Conservation (phyloP, 2,113 vertebrate genomes). For the Sylvietta virens region DNA sequence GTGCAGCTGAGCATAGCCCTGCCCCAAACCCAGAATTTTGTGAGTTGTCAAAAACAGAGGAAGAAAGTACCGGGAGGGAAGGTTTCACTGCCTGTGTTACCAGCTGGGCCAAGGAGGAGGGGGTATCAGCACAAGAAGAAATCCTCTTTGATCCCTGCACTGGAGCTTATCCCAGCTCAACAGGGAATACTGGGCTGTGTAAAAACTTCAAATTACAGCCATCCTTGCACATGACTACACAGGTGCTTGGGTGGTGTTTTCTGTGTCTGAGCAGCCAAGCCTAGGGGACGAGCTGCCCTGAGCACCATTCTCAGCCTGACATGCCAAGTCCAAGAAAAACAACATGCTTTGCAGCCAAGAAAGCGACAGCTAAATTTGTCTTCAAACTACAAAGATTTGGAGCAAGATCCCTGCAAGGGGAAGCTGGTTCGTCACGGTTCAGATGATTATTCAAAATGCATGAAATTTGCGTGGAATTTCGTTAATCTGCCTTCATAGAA, state of each 20-base stretch:
- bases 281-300: neutral
- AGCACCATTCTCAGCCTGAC: neutral
- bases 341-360: neutral
- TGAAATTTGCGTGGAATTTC: constrained; percentile 63
- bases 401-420: constrained; percentile 13
- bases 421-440: constrained; percentile 37
- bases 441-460: constrained; percentile 49
- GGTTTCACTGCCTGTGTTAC: neutral
- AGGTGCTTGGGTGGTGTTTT: neutral
- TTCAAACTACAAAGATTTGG: neutral
- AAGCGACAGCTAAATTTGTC: constrained; percentile 9
- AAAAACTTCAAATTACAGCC: neutral
- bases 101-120: neutral
- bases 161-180: neutral
- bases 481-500: constrained; percentile 61
- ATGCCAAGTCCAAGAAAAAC: neutral
- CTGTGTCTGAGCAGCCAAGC: neutral
- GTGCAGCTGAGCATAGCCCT: neutral
- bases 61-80: neutral
- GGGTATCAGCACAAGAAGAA: neutral
- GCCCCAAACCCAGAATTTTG: neutral
- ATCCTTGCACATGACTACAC: neutral
- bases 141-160: neutral
- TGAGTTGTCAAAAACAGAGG: neutral
- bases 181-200: neutral